A percentile compares a stretch with the other conserved stretches of the same genome.
Evolutionary conservation across 2,797 vertebrate species (phyloP).

Genomic region (Nasua narica): DNA sequence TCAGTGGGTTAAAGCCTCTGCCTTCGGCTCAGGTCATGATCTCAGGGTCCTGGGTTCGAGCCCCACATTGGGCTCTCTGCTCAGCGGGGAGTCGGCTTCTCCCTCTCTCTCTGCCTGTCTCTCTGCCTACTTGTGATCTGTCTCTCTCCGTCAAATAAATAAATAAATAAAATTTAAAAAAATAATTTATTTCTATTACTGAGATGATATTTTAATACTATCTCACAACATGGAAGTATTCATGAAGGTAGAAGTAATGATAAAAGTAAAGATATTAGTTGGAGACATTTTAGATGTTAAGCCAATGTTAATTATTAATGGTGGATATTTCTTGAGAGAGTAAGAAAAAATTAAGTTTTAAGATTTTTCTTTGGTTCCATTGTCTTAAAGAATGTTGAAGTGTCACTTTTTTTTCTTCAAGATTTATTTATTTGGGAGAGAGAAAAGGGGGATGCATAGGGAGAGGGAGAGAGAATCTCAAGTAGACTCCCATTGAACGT

Average conservation of each 20-base stretch:
- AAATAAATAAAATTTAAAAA: not conserved
- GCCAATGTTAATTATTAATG: not conserved
- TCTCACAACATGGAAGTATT: not conserved
- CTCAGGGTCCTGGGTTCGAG: too few relatives aligned
- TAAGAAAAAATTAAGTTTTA: not conserved
- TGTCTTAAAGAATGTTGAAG: not conserved
- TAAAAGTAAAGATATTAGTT: not conserved
- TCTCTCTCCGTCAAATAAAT: too few relatives aligned
- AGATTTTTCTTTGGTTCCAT: not conserved
- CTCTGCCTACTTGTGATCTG: too few relatives aligned
- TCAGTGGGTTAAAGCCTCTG: too few relatives aligned
- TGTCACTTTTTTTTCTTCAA: not conserved
- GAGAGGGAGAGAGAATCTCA: not conserved
- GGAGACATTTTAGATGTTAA: not conserved
- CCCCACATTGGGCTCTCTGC: too few relatives aligned
- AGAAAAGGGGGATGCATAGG: not conserved
- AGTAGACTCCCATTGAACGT: not conserved
- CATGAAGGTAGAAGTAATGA: not conserved
- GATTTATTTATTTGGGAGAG: not conserved
- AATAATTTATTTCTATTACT: not conserved
- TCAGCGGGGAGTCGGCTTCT: too few relatives aligned
- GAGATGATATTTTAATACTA: not conserved
- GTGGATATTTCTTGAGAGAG: not conserved
- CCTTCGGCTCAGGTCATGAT: too few relatives aligned
- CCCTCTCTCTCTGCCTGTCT: too few relatives aligned